Conservation (phyloP, 30 jellyfish, hydroid and myxozoan genomes). For the Aurelia aurita complex sp. Pacific region DNA sequence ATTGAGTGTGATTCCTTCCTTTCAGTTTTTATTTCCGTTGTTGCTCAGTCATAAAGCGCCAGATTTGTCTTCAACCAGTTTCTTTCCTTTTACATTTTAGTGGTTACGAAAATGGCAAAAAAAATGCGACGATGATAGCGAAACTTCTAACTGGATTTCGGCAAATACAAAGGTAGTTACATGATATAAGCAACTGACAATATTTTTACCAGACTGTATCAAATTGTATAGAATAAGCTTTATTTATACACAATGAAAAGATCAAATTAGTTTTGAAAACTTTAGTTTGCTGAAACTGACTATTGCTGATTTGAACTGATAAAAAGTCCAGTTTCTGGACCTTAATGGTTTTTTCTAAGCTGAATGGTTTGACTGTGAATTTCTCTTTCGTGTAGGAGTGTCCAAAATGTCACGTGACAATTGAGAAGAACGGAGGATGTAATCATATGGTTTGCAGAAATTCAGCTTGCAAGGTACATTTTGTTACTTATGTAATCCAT, state of each 20-base stretch:
- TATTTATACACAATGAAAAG: too few species aligned
- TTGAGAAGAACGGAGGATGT: slow-evolving; percentile 98
- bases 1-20: too few species aligned
- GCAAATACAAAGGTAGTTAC: slow-evolving; percentile 92
- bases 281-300: too few species aligned
- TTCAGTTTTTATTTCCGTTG: too few species aligned
- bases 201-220: too few species aligned
- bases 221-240: too few species aligned
- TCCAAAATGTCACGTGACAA: slow-evolving; percentile 98
- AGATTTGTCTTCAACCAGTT: too few species aligned
- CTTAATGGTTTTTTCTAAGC: neutral
- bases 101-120: slow-evolving; percentile 96
- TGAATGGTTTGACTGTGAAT: neutral
- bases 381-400: slow-evolving; percentile 73
- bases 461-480: slow-evolving; percentile 88
- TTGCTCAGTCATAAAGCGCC: too few species aligned
- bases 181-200: neutral
- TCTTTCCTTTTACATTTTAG: slow-evolving; percentile 20
- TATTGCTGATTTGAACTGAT: too few species aligned
- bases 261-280: too few species aligned
- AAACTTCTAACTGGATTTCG: slow-evolving; percentile 97
- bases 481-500: neutral
- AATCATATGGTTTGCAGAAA: slow-evolving; percentile 98
- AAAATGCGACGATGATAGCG: slow-evolving; percentile 99
- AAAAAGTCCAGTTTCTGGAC: neutral